phyloP scores from a whole-genome alignment of 2,888 invertebrate species.

The Itoplectis maculator region DNA sequence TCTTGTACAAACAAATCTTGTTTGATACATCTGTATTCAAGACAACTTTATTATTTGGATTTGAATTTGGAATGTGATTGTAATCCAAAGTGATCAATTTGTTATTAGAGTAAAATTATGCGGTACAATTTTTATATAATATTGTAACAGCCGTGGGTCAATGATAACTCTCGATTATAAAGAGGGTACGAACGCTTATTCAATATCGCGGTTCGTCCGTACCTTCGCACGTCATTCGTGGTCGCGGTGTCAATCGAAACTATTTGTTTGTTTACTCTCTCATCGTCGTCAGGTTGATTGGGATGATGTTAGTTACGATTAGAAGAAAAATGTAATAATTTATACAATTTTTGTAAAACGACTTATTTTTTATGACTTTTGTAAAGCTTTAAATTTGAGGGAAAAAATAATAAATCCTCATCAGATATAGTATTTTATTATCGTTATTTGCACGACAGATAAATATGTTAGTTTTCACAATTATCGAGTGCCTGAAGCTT shows the following conservation, averaged over 20 bases:
- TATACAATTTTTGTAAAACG: not conserved
- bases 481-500: no score
- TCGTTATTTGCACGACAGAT: not conserved
- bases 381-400: not conserved
- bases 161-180: no score
- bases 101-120: not conserved
- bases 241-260: no score
- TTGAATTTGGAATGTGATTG: slow-evolving; percentile 3
- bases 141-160: no score
- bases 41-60: not conserved
- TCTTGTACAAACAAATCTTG: no score
- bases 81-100: not conserved
- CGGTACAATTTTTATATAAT: not conserved
- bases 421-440: no score
- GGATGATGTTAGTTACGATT: not conserved
- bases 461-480: no score
- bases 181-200: no score
- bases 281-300: no score
- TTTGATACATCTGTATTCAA: not conserved
- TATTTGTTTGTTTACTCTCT: no score
- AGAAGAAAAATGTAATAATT: not conserved
- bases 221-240: no score
- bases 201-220: not conserved
- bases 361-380: not conserved
- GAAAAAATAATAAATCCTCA: slow-evolving; percentile 7